Evolutionary conservation across 2,113 vertebrate genomes (phyloP).

Genomic region (Rostratula benghalensis): DNA sequence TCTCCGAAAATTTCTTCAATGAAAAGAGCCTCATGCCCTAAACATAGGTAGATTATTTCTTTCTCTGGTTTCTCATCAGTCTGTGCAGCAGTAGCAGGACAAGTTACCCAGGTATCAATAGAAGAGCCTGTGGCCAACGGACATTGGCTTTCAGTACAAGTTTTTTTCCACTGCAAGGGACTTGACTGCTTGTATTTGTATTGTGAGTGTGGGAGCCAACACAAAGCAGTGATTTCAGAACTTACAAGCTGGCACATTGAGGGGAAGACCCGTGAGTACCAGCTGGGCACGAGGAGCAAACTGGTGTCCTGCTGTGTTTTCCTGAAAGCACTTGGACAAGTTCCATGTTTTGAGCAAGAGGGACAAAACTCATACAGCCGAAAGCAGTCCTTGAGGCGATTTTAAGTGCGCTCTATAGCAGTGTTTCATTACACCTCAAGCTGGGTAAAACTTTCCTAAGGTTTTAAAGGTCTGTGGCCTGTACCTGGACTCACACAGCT

Average conservation of each 20-base stretch:
- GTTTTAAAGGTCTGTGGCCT: not conserved
- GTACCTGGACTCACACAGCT: not conserved
- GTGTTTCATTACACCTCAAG: not conserved
- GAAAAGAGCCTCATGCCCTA: not conserved
- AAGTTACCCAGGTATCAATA: not conserved
- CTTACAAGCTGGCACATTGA: not conserved
- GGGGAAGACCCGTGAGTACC: not conserved
- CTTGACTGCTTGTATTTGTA: not conserved
- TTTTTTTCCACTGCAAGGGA: not conserved
- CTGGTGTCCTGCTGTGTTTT: not conserved
- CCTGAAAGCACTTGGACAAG: not conserved
- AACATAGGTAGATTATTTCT: not conserved
- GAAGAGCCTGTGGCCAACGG: not conserved
- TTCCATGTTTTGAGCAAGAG: not conserved
- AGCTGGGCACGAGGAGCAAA: not conserved
- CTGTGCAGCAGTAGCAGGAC: not conserved
- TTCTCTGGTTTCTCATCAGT: not conserved
- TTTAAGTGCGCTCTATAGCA: not conserved
- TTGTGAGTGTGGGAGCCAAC: not conserved
- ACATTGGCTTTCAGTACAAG: fast-evolving
- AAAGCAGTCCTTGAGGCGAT: not conserved
- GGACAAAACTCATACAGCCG: not conserved
- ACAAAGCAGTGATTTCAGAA: not conserved
- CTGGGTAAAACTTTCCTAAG: not conserved
- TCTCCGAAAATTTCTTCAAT: not conserved